Base-by-base conservation (phyloP, 2,113 vertebrate genomes). In the Lasiurus borealis region DNA sequence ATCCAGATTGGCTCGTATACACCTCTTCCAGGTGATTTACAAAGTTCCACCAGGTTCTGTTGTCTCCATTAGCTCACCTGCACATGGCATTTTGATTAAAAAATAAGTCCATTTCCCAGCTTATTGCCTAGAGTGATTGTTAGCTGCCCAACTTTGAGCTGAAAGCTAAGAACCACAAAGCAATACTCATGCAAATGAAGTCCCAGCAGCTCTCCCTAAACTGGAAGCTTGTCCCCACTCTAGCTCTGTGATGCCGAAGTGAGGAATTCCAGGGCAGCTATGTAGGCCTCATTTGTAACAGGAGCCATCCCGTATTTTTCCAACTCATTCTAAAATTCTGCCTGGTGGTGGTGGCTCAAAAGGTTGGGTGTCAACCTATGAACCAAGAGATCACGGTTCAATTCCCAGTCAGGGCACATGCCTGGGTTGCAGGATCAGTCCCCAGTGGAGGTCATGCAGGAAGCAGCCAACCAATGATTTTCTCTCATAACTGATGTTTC, bases 21-120 rank as follows among this genome's bases (percentile, higher is more conserved):
- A 76, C 78, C 86, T 90, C 76, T 78, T 48, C 29, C 69, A 73
- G 52, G 78, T 95, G 78, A 86, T 80, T 87, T 88, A 76, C 52
- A 87, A 85, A 82, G 59, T 73, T n/a, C 72, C 44, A 29, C 92
- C 59, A 80, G 46, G 84, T 77, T 54, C 68, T 14, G 9, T 46
- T 31, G 16, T 92, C 48, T 76, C 19, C 27, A 76, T 34, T n/a
- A 85, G 34, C 16, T 92, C 50, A 90, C 69, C 50, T 71, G 8
- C n/a, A 52, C 46, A 40, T 5, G 92, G 3, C 52, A 85, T 75
- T 82, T 50, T 46, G 15, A 96, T 85, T 83, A 69, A 95, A 93
- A 82, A 82, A 68, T 69, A 73, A 85, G 59, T 66, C 57, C n/a
- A 52, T 73, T 85, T 85, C 68, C 66, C 14, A 75, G 40, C 8